Evolutionary conservation across 2,888 invertebrate species (phyloP), one percentile per base, ranked within the genome.

Genomic region (Exephanes ischioxanthus): DNA sequence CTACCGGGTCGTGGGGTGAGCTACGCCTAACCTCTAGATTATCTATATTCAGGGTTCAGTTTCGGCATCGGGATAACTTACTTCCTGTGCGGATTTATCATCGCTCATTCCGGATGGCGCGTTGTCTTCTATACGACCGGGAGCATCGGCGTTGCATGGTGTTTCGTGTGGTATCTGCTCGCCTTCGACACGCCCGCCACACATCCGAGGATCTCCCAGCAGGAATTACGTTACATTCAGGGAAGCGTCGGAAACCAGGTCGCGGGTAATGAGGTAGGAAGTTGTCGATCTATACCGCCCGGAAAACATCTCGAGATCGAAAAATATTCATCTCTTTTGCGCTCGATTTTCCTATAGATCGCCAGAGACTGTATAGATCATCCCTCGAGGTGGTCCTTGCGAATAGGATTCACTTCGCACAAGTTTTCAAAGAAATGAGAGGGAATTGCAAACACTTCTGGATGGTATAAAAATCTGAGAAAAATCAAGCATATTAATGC

Each of bases 31-130:
- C 92, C 88, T 92, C 92, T 91, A 92, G 93, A 91, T 93, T 93
- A 90, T 93, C 92, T 93, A 92, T 93, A 92, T 92, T 89, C 94
- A 95, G 96, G 97, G 91, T 97, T 97, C 94, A 96, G 96, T 92
- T 96, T 97, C 90, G 97, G 97, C 33, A 97, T 97, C 87, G 97
- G 97, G 9, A 92, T 97, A 89, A 97, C 96, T 48, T 97, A 97
- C 93, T 96, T 96, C 16, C 93, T 97, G 58, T 96, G 96, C 90
- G 97, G 97, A 53, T 96, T 96, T 92, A 94, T 97, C 88, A 96
- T 96, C 88, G 96, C 96, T 51, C 95, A 96, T 86, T 95, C 95
- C 81, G 96, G 96, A 75, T 97, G 97, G 97, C 94, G 95, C 14
- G 94, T 95, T 30, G 96, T 96, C 11, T 97, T 97, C 93, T 97